Percentiles rank a stretch among this genome's conserved stretches.
These are phyloP conservation scores for Pampusana beccarii DNA, from an alignment of 2,113 vertebrate species.

Conservation along the genomic window DNA sequence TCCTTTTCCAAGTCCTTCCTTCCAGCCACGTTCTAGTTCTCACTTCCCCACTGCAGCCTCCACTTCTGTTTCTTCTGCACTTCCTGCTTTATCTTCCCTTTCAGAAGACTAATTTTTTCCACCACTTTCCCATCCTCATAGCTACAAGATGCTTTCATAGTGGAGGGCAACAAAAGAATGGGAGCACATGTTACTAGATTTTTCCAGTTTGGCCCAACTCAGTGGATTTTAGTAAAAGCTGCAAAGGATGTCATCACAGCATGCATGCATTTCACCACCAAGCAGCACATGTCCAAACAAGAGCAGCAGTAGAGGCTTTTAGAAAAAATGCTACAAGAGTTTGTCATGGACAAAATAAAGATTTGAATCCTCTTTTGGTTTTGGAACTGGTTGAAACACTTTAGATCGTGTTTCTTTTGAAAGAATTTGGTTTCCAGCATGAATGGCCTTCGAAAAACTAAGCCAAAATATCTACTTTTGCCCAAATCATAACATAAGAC, in stretches of 20 bases:
- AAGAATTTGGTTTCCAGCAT: not conserved
- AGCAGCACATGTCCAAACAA: not conserved
- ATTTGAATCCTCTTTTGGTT: not conserved
- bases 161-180: not conserved
- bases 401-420: not conserved
- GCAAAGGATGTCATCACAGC: not conserved
- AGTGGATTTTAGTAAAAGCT: not conserved
- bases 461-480: not conserved
- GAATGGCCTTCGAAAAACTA: not conserved
- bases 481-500: not conserved
- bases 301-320: not conserved
- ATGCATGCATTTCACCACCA: accelerated
- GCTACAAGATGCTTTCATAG: not conserved
- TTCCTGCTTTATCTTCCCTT: not conserved
- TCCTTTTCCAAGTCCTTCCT: not conserved
- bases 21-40: not conserved
- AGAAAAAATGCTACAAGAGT: not conserved
- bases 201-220: not conserved
- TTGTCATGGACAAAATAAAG: not conserved
- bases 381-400: not conserved
- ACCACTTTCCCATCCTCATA: not conserved
- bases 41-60: not conserved
- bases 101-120: not conserved
- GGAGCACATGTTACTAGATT: not conserved
- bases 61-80: not conserved